phyloP scores from a whole-genome alignment of 2,888 invertebrate species.

The Hymenopus coronatus region DNA sequence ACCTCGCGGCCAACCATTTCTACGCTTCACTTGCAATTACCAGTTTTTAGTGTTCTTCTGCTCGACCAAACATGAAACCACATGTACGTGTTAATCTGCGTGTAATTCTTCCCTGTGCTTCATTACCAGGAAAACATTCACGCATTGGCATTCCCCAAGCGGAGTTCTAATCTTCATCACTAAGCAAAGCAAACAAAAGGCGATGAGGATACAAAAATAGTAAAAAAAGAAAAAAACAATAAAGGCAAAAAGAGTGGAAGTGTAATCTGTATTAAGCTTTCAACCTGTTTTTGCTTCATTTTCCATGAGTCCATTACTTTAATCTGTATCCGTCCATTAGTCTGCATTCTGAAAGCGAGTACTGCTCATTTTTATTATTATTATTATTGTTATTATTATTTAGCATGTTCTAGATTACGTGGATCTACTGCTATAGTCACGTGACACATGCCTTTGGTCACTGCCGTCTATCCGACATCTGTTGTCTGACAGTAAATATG shows the following conservation, averaged over 20 bases:
- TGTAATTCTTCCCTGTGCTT: not conserved
- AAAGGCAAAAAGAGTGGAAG: not conserved
- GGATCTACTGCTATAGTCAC: too few relatives aligned
- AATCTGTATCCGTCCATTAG: conserved; percentile 1
- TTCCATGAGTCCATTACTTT: conserved; percentile 1
- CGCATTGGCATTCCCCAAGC: not conserved
- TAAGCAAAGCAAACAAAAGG: not conserved
- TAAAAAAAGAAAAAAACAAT: too few relatives aligned
- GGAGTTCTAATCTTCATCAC: not conserved
- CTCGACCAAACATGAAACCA: too few relatives aligned
- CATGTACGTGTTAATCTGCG: too few relatives aligned
- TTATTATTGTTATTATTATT: conserved; percentile 1
- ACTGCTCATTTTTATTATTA: not conserved
- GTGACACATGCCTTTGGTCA: too few relatives aligned
- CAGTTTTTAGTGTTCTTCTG: too few relatives aligned
- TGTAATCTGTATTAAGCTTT: conserved; percentile 3
- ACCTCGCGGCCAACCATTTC: too few relatives aligned
- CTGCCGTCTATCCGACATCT: too few relatives aligned
- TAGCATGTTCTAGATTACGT: too few relatives aligned
- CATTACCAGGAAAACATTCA: not conserved
- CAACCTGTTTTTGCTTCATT: not conserved
- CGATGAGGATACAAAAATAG: too few relatives aligned
- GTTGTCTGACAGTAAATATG: too few relatives aligned
- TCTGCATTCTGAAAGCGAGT: not conserved
- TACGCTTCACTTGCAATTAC: too few relatives aligned